Percentiles rank a stretch among this genome's conserved stretches.
These are phyloP conservation scores for Eidolon dupreanum DNA, from an alignment of 2,797 vertebrate genomes.

Conservation along the genomic window DNA sequence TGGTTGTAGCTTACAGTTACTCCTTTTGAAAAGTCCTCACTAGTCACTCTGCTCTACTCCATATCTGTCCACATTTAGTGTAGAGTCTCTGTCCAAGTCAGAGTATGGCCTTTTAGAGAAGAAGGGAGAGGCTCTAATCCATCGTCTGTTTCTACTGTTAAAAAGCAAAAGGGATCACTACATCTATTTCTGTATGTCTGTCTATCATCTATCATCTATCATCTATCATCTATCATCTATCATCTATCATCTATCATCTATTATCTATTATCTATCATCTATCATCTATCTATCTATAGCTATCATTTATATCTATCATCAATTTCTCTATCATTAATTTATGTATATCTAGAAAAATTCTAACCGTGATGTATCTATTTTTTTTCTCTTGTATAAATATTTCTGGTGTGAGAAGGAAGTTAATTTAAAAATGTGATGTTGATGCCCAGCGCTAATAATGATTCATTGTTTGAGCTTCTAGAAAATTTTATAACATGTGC, in stretches of 20 bases:
- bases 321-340: not conserved
- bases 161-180: not conserved
- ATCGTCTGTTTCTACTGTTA: not conserved
- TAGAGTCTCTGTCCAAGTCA: not conserved
- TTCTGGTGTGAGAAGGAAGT: not conserved
- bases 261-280: not conserved
- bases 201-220: not conserved
- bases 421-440: not conserved
- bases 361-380: not conserved
- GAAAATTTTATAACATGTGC: not conserved
- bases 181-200: not conserved
- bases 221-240: not conserved
- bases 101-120: not conserved
- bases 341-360: not conserved
- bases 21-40: not conserved
- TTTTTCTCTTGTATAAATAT: not conserved
- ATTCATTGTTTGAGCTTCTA: not conserved
- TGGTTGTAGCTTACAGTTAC: not conserved
- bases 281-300: not conserved
- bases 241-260: not conserved
- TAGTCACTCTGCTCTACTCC: not conserved
- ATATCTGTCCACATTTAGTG: not conserved
- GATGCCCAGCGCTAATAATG: not conserved
- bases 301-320: no score
- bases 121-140: not conserved